These are phyloP conservation scores for Eciton burchellii DNA, from an alignment of 1,140 invertebrate species.

Conservation along the genomic window DNA sequence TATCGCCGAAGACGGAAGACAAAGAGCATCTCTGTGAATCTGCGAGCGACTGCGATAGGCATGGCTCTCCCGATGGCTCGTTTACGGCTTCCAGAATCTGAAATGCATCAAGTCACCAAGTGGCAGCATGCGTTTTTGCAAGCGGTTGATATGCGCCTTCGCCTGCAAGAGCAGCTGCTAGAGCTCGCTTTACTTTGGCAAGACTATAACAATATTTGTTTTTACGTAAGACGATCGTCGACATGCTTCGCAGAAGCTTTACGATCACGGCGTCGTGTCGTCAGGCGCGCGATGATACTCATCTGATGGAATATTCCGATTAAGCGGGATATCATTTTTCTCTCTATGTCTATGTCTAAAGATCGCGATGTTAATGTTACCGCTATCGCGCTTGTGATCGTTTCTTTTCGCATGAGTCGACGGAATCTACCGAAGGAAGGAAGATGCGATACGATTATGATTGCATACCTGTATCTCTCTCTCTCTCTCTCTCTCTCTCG, in stretches of 20 bases:
- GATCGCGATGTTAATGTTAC: slow-evolving; percentile 22
- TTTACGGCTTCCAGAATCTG: slow-evolving; percentile 4
- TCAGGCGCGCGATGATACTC: slow-evolving; percentile 4
- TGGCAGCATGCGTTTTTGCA: background rate
- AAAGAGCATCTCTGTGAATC: slow-evolving; percentile 58
- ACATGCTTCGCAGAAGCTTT: slow-evolving; percentile 1
- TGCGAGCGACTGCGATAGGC: slow-evolving; percentile 26
- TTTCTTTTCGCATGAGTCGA: slow-evolving; percentile 32
- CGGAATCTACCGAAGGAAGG: too few relatives aligned
- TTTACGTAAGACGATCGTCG: background rate
- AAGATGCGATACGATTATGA: slow-evolving; percentile 35
- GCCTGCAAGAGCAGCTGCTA: background rate
- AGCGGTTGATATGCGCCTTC: background rate
- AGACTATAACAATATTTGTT: background rate
- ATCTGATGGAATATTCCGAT: slow-evolving; percentile 25
- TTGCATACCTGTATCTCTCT: slow-evolving; percentile 32
- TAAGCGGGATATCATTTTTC: slow-evolving; percentile 6
- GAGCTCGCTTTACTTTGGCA: background rate
- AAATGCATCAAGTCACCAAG: background rate
- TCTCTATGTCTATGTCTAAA: slow-evolving; percentile 14
- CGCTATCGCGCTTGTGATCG: slow-evolving; percentile 3
- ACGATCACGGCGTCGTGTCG: slow-evolving; percentile 16
- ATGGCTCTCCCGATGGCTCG: background rate
- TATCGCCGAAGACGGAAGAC: slow-evolving; percentile 16
- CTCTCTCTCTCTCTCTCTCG: too few relatives aligned